phyloP scores from a whole-genome alignment of 1,140 invertebrate species.

The Cardiocondyla obscurior region DNA sequence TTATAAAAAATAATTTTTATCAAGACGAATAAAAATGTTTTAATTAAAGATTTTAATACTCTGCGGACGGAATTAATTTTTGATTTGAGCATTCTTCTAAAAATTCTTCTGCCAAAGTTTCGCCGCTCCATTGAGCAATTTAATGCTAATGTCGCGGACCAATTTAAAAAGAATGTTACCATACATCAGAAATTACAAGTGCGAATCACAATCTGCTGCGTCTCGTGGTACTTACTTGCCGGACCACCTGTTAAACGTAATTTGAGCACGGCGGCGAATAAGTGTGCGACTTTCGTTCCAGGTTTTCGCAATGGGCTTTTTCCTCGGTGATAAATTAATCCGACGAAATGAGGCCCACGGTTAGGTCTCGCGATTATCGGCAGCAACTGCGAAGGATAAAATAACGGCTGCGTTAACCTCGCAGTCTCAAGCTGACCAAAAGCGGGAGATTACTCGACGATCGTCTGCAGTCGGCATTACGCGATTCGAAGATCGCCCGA shows the following conservation, averaged over 20 bases:
- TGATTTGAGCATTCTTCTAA: neutral
- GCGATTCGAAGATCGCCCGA: neutral
- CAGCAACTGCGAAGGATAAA: conserved; percentile 60
- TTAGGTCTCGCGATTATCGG: conserved; percentile 24
- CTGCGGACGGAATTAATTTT: neutral
- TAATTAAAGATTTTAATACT: neutral
- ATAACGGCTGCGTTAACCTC: conserved; percentile 3
- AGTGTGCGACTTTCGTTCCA: conserved; percentile 66
- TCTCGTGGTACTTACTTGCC: conserved; percentile 69
- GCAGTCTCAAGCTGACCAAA: neutral
- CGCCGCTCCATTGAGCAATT: neutral
- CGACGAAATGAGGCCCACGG: conserved; percentile 38
- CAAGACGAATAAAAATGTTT: neutral
- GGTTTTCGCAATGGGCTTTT: conserved; percentile 61
- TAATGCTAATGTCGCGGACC: neutral
- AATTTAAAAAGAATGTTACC: neutral
- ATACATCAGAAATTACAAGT: conserved; percentile 17
- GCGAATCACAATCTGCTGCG: neutral
- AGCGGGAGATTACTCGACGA: neutral
- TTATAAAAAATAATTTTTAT: neutral
- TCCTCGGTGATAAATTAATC: neutral
- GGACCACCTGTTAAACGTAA: conserved; percentile 80
- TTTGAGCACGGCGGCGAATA: conserved; percentile 67
- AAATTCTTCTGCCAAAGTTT: neutral
- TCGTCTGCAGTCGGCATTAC: conserved; percentile 29